phyloP scores from a whole-genome alignment of 2,113 vertebrate species.

The Oceanodroma tethys region DNA sequence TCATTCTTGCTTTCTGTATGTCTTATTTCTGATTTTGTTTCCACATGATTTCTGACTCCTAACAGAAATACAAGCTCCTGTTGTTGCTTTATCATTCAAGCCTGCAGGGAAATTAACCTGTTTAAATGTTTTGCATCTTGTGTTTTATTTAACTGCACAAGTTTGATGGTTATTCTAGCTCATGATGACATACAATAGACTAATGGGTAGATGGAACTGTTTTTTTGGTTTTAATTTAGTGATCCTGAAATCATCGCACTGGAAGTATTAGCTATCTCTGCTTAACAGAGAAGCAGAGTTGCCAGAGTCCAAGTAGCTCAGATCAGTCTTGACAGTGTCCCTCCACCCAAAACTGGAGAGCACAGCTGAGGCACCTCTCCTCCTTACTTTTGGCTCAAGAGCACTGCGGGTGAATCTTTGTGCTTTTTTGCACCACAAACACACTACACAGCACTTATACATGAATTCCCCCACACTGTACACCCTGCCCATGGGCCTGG shows the following conservation, averaged over 20 bases:
- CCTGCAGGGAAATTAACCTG: neutral
- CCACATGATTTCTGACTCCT: neutral
- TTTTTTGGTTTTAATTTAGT: neutral
- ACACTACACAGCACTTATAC: neutral
- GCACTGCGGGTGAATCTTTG: neutral
- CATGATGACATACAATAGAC: neutral
- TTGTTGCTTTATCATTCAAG: neutral
- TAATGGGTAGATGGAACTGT: neutral
- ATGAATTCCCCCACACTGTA: neutral
- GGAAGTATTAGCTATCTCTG: neutral
- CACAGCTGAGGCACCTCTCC: neutral
- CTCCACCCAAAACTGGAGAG: neutral
- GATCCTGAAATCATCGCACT: neutral
- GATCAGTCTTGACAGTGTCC: fast-evolving
- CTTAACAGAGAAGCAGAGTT: neutral
- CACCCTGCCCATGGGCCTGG: neutral
- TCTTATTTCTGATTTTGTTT: neutral
- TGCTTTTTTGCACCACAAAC: neutral
- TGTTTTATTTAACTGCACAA: neutral
- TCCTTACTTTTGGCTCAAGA: neutral
- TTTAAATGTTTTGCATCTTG: neutral
- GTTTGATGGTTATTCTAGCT: neutral
- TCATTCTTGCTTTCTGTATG: neutral
- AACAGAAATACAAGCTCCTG: neutral
- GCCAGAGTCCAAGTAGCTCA: neutral